phyloP scores from a whole-genome alignment of 2,797 vertebrate species.

The Yasuhikotakia modesta region DNA sequence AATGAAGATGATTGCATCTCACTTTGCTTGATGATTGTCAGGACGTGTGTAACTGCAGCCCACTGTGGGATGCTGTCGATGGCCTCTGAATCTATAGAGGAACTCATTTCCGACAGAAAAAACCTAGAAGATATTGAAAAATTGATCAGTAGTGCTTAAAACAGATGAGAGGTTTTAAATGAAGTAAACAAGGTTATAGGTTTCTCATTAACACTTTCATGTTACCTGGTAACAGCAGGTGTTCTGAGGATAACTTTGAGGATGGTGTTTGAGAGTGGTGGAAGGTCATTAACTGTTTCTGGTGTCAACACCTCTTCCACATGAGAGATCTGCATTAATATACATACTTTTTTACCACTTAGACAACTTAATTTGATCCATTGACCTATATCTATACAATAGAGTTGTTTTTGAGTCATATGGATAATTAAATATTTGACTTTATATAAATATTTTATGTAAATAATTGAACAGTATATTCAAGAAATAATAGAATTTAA shows the following conservation, averaged over 20 bases:
- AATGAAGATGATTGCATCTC: constrained; percentile 57
- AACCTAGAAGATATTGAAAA: constrained; percentile 72
- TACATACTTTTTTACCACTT: not conserved
- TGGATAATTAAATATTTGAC: too few relatives aligned
- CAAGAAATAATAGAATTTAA: not conserved
- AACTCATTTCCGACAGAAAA: constrained; percentile 81
- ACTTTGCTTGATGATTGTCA: constrained; percentile 82
- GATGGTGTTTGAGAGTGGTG: constrained; percentile 83
- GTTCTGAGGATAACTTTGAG: constrained; percentile 80
- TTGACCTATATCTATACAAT: not conserved
- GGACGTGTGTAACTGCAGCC: constrained; percentile 79
- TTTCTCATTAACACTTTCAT: not conserved
- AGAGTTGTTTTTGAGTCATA: too few relatives aligned
- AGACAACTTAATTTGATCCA: not conserved
- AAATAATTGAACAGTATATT: not conserved
- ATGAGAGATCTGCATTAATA: constrained; percentile 72
- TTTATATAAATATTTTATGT: not conserved
- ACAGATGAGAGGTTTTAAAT: not conserved
- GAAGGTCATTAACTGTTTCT: constrained; percentile 80
- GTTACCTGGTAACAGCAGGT: constrained; percentile 80
- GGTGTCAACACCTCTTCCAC: constrained; percentile 75
- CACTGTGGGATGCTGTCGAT: constrained; percentile 81
- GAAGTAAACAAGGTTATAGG: not conserved
- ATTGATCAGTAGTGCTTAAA: constrained; percentile 20
- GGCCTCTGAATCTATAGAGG: constrained; percentile 78